A percentile compares a stretch with the other conserved stretches of the same genome.
These are phyloP conservation scores for Chironomus tepperi DNA, from an alignment of 1,140 invertebrate genomes.

Conservation along the genomic window DNA sequence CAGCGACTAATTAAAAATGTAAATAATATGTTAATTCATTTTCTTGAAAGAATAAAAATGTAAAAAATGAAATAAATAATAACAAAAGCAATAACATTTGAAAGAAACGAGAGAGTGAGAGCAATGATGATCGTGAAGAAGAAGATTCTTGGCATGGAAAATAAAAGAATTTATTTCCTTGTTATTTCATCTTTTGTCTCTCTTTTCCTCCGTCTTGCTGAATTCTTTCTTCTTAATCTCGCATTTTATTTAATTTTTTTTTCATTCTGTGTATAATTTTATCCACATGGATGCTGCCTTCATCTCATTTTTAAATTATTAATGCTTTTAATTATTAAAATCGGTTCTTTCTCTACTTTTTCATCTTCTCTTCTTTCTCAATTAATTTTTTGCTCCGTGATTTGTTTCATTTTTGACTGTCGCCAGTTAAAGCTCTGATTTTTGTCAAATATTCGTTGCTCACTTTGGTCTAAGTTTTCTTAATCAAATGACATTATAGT, in stretches of 20 bases:
- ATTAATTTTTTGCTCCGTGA: no score
- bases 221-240: background rate
- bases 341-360: background rate
- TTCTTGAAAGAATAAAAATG: background rate
- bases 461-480: no score
- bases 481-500: no score
- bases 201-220: background rate
- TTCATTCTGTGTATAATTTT: background rate
- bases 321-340: conserved; percentile 15
- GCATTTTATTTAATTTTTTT: background rate
- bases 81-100: no score
- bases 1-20: conserved; percentile 27
- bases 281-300: background rate
- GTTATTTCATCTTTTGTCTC: background rate
- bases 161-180: conserved; percentile 10
- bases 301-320: background rate
- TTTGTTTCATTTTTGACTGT: no score
- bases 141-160: background rate
- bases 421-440: no score
- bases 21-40: conserved; percentile 27
- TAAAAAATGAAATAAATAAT: no score
- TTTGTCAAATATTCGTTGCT: no score
- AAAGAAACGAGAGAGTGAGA: no score
- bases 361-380: no score
- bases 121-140: no score